These are phyloP conservation scores for Aphelinus atriplicis DNA, from an alignment of 1,140 invertebrate genomes.

Conservation along the genomic window DNA sequence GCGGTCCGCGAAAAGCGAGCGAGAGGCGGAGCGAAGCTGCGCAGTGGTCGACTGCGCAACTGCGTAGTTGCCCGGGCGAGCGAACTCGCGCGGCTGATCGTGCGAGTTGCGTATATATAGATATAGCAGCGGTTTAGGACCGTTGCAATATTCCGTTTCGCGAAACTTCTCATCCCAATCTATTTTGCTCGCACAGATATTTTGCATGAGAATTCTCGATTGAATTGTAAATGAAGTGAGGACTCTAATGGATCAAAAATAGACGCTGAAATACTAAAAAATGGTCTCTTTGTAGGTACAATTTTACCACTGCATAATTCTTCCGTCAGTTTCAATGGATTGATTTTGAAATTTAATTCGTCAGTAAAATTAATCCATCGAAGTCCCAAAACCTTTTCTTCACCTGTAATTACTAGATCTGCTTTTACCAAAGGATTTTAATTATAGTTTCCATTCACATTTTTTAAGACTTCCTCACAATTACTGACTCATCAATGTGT, in stretches of 20 bases:
- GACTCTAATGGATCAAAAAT: conserved; percentile 58
- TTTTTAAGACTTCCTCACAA: neutral
- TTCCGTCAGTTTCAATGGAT: conserved; percentile 2
- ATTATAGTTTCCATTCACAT: neutral
- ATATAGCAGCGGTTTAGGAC: no score
- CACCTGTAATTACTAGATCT: neutral
- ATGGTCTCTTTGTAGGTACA: conserved; percentile 42
- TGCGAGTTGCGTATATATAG: no score
- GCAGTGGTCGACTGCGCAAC: no score
- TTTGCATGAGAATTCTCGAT: conserved; percentile 56
- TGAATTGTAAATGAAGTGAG: conserved; percentile 53
- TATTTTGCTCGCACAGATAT: conserved; percentile 44
- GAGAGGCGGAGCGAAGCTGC: no score
- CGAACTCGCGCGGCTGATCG: no score
- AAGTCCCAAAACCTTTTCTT: neutral
- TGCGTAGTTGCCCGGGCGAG: no score
- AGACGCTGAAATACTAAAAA: conserved; percentile 37
- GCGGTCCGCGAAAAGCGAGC: no score
- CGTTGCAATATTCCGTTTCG: neutral
- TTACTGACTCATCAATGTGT: conserved; percentile 12
- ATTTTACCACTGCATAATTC: neutral
- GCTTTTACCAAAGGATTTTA: neutral
- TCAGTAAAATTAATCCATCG: conserved; percentile 10
- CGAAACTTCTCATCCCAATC: conserved; percentile 31
- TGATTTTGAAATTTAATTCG: conserved; percentile 8